Evolutionary conservation across 2,797 vertebrate genomes (phyloP).

Genomic region (Sebastes baramenuke): DNA sequence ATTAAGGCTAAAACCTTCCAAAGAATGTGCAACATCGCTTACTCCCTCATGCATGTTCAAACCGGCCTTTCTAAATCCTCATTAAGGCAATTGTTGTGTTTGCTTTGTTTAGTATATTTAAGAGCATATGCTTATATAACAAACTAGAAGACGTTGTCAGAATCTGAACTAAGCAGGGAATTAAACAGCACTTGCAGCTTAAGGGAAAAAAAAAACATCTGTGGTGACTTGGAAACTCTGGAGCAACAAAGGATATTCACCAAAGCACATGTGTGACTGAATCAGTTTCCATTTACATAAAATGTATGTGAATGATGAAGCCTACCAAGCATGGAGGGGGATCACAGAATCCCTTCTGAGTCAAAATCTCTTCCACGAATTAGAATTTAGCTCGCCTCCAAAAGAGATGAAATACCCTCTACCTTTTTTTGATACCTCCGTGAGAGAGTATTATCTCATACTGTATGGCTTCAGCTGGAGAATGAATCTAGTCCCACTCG

Average conservation of each 20-base stretch:
- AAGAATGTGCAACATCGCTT: not conserved
- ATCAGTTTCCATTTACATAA: not conserved
- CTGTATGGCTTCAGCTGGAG: not conserved
- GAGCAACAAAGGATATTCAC: not conserved
- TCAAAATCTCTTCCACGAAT: not conserved
- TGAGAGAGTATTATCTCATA: not conserved
- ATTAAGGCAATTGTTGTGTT: not conserved
- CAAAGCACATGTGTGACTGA: not conserved
- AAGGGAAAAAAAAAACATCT: not conserved
- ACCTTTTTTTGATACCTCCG: not conserved
- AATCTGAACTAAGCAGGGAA: not conserved
- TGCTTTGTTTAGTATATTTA: not conserved
- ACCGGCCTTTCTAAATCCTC: not conserved
- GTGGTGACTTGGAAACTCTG: not conserved
- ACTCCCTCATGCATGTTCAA: not conserved
- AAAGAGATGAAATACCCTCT: not conserved
- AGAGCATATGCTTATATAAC: not conserved
- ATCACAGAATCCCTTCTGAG: not conserved
- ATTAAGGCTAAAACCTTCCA: slow-evolving; percentile 5
- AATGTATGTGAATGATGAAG: not conserved
- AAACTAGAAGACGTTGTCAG: not conserved
- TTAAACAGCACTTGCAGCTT: not conserved
- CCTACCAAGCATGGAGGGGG: not conserved
- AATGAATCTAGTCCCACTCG: not conserved
- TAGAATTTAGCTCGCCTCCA: not conserved